Conservation (phyloP, 2,797 vertebrate genomes). For the Paratrypauchen microcephalus region DNA sequence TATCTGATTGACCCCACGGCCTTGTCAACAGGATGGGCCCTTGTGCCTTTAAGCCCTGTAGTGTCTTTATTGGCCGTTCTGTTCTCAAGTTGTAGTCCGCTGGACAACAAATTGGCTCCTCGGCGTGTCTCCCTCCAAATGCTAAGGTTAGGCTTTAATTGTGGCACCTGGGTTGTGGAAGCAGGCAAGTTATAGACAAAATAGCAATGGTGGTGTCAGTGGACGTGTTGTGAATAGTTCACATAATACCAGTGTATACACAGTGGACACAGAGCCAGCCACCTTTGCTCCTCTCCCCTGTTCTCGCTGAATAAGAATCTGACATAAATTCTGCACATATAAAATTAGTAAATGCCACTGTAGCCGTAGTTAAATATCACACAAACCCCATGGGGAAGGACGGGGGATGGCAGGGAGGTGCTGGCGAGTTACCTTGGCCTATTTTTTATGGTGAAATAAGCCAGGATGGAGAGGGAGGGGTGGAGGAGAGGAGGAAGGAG, state of each 20-base stretch:
- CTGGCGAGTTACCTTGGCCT: conserved; percentile 81
- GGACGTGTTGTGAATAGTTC: conserved; percentile 86
- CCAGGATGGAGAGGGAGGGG: conserved; percentile 19
- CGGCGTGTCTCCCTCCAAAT: conserved; percentile 71
- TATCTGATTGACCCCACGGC: conserved; percentile 54
- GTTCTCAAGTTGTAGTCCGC: conserved; percentile 38
- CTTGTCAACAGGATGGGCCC: conserved; percentile 67
- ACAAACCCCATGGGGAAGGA: conserved; percentile 68
- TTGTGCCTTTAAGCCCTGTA: conserved; percentile 24
- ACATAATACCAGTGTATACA: conserved; percentile 86
- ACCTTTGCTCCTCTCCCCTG: conserved; percentile 81
- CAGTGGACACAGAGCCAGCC: conserved; percentile 78
- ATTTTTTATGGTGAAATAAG: conserved; percentile 58
- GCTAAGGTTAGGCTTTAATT: conserved; percentile 84
- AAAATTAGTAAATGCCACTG: conserved; percentile 90
- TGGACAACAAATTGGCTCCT: conserved; percentile 78
- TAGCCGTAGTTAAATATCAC: conserved; percentile 89
- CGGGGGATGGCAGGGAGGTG: conserved; percentile 15
- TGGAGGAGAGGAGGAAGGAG: conserved; percentile 18
- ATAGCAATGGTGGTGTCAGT: conserved; percentile 77
- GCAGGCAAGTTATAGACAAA: conserved; percentile 76
- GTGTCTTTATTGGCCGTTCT: conserved; percentile 42
- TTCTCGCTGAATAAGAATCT: conserved; percentile 84
- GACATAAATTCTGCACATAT: conserved; percentile 88
- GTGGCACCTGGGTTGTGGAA: conserved; percentile 72